A percentile compares a stretch with the other conserved stretches of the same genome.
phyloP scores from a whole-genome alignment of 2,888 invertebrate genomes.

The Neoascia interrupta region DNA sequence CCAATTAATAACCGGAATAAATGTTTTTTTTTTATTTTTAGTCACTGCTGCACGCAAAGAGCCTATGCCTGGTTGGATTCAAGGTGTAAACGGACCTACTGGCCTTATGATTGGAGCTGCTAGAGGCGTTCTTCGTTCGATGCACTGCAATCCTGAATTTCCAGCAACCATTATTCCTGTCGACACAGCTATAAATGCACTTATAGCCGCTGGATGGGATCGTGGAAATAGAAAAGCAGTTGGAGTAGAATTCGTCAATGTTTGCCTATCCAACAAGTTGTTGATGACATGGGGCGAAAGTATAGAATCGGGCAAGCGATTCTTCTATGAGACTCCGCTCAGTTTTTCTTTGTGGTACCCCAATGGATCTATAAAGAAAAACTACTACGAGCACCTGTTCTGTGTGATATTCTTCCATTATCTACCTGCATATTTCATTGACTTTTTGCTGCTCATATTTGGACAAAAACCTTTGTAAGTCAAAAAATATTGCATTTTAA shows the following conservation, averaged over 20 bases:
- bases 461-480: slow-evolving; percentile 90
- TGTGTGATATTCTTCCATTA: slow-evolving; percentile 86
- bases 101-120: slow-evolving; percentile 90
- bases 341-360: slow-evolving; percentile 90
- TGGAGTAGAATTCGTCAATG: slow-evolving; percentile 82
- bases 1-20: too few species aligned
- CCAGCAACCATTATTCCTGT: slow-evolving; percentile 88
- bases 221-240: slow-evolving; percentile 77
- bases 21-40: slow-evolving; percentile 76
- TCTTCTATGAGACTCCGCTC: slow-evolving; percentile 85
- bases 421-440: slow-evolving; percentile 89
- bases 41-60: slow-evolving; percentile 90
- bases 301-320: slow-evolving; percentile 84
- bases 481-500: background rate
- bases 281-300: slow-evolving; percentile 92
- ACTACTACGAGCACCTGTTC: slow-evolving; percentile 83
- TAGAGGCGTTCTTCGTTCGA: slow-evolving; percentile 90
- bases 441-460: slow-evolving; percentile 84
- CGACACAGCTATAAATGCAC: slow-evolving; percentile 89
- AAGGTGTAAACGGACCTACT: slow-evolving; percentile 94
- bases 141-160: slow-evolving; percentile 85
- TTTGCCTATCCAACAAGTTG: slow-evolving; percentile 88
- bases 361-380: slow-evolving; percentile 86
- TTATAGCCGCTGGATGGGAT: slow-evolving; percentile 87
- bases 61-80: slow-evolving; percentile 93